Base-by-base conservation (phyloP, 2,113 vertebrate genomes). In the Philantomba maxwellii region DNA sequence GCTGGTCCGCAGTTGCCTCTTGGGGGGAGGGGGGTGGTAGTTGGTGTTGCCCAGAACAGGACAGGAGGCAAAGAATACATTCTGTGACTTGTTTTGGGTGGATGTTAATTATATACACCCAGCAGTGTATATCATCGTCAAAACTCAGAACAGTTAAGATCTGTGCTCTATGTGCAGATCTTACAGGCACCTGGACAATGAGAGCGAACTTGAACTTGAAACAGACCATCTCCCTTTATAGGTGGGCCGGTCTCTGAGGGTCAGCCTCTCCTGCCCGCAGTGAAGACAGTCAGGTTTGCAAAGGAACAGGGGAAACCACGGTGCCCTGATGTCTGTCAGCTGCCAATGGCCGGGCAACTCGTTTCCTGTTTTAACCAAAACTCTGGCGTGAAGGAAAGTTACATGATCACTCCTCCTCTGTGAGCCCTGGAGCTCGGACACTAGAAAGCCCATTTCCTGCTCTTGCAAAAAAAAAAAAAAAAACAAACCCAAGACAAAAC, bases 281-380 rank as follows among this genome's bases (percentile, higher is more conserved):
- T 64, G 93, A 97, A 95, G 92, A 95, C 62, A 7, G 62, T 88
- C 9, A 0, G 81, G 88, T 95, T 97, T 89, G 81, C 33, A 98
- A 83, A 97, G 97, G 96, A 97, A 95, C 19, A 97, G 97, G 87
- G 93, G 95, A 95, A 86, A 78, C 85, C 80, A 30, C 49, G 3
- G 0, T 94, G 96, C 96, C 91, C 95, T 26, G 89, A 53, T n/a
- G 94, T 97, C 96, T 98, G 97, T 96, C 89, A 83, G 94, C 81
- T 0, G 97, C 77, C 86, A 96, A 89, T 78, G 92, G 36, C 88
- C 92, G 45, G 33, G 89, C 73, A 81, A n/a, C 87, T 94, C 89
- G 83, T 96, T 98, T 98, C 98, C 98, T 98, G 98, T 98, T 97
- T 97, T 95, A 97, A 92, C 82, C 88, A 43, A 97, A 96, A 15